Conservation (phyloP, 2,113 vertebrate genomes). For the Athene cunicularia region DNA sequence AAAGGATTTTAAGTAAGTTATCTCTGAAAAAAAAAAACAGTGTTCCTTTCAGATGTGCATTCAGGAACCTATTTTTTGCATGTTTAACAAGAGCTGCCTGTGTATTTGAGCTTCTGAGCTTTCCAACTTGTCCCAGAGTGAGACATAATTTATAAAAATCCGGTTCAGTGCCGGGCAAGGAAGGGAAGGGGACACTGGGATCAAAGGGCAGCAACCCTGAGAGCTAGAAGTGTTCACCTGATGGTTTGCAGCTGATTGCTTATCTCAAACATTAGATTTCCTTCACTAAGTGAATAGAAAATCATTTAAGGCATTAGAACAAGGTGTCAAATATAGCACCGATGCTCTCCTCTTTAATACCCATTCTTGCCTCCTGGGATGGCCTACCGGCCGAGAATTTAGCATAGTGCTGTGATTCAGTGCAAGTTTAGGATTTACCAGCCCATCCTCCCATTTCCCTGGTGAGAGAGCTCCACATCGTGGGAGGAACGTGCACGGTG, state of each 20-base stretch:
- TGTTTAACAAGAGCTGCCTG: background rate
- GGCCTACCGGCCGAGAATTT: background rate
- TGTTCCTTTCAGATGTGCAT: background rate
- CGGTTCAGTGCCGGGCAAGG: background rate
- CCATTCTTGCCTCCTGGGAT: background rate
- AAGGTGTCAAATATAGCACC: background rate
- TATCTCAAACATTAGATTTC: background rate
- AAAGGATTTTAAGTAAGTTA: background rate
- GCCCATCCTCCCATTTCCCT: background rate
- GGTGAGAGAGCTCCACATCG: conserved; percentile 9
- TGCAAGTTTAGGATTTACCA: background rate
- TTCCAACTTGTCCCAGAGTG: background rate
- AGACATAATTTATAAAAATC: background rate
- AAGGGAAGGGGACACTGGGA: background rate
- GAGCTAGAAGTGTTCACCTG: background rate
- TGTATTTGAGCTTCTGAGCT: background rate
- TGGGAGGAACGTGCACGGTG: background rate
- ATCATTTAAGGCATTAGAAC: background rate
- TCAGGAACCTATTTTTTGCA: background rate
- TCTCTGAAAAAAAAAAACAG: background rate
- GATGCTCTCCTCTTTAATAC: background rate
- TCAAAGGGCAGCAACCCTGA: background rate
- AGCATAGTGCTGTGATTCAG: background rate
- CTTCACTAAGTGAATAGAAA: background rate
- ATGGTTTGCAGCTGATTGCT: background rate